A percentile compares a stretch with the other conserved stretches of the same genome.
These are phyloP conservation scores for Tylochromis polylepis DNA, from an alignment of 2,113 vertebrate genomes.

Conservation along the genomic window DNA sequence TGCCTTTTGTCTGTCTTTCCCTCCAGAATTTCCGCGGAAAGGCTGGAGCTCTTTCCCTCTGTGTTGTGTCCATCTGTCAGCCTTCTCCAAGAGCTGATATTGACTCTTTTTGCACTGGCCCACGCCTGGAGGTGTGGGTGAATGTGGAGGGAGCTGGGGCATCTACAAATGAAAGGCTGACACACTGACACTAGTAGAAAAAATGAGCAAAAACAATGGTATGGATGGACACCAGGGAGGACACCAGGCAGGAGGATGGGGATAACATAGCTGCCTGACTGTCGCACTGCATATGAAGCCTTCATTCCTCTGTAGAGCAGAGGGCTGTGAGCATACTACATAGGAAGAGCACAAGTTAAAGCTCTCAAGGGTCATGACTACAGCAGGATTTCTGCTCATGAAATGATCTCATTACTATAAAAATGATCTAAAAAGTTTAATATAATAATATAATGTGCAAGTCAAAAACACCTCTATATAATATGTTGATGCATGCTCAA, in stretches of 20 bases:
- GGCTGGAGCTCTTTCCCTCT: constrained; percentile 24
- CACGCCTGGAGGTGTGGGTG: background rate
- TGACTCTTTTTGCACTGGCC: constrained; percentile 2
- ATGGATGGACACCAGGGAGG: background rate
- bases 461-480: background rate
- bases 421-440: background rate
- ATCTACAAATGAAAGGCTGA: background rate
- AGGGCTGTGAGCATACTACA: background rate
- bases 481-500: too few relatives aligned
- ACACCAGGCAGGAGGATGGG: background rate
- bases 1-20: constrained; percentile 57
- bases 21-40: constrained; percentile 50
- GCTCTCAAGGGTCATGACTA: background rate
- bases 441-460: background rate
- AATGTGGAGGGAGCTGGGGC: background rate
- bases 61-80: constrained; percentile 62
- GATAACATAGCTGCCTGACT: background rate
- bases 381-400: background rate
- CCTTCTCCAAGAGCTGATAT: constrained; percentile 50
- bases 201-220: constrained; percentile 35
- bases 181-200: constrained; percentile 6
- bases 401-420: background rate
- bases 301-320: background rate
- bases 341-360: background rate
- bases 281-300: constrained; percentile 7